Base-by-base conservation (phyloP, 2,888 invertebrate genomes). In the Opisthograptis luteolata region DNA sequence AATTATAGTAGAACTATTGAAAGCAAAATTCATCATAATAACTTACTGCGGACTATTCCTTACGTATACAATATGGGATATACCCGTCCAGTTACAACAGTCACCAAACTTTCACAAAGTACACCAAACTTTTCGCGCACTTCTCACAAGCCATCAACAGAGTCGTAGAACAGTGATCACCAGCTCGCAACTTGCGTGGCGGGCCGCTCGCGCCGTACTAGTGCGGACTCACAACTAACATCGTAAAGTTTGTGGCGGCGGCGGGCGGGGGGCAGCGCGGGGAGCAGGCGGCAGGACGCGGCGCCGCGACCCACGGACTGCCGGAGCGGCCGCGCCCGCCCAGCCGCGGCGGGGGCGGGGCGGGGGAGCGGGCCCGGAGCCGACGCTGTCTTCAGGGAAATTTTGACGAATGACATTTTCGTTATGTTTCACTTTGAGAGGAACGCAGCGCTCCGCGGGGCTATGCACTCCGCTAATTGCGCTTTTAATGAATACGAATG, bases 401-500 rank as follows among this genome's bases (percentile, higher is more conserved):
- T 81, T 81, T 80, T 82, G 84, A 83, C 81, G 84, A 82, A 82
- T 79, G 81, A 81, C 82, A 82, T 82, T 79, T 78, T 73, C 77
- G 78, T 76, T 78, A 79, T 73, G 79, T 77, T 73, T 73, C 74
- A 73, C 73, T 76, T 77, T 66, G 73, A 68, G 68, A 70, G 68
- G 55, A 70, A 57, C 64, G 62, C 66, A 55, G 52, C 52, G 57
- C 58, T 53, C 51, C 62, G 60, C 61, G 64, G 55, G 55, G 61
- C 60, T 58, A 65, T 82, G 83, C 84, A 84, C 81, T 82, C 76
- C 74, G 67, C 82, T 84, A 81, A 84, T 84, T 84, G 81, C 76
- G 70, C 80, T 78, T 78, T 76, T 80, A 79, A 81, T 84, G 78
- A 82, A 80, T 75, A 75, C 76, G 69, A 71, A 76, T 75, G 70